Conservation (phyloP, 2,797 vertebrate species). For the Pipistrellus kuhlii region DNA sequence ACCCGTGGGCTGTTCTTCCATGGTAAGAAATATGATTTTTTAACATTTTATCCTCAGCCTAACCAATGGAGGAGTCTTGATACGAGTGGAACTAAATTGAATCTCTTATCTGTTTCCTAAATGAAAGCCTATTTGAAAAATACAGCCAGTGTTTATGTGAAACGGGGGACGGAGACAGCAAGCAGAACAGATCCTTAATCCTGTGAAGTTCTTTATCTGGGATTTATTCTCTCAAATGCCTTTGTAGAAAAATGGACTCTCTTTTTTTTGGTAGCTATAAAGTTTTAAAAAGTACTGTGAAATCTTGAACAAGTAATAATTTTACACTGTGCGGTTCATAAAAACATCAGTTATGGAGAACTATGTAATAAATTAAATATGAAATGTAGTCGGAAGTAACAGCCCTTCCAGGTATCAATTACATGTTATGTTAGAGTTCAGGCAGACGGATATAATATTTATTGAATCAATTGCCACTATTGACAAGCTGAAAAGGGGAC, state of each 20-base stretch:
- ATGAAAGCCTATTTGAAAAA: conserved; percentile 74
- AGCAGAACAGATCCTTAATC: conserved; percentile 75
- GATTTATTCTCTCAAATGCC: conserved; percentile 74
- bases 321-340: conserved; percentile 85
- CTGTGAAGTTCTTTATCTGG: conserved; percentile 73
- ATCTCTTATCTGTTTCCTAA: conserved; percentile 71
- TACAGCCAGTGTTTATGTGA: conserved; percentile 71
- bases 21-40: conserved; percentile 48
- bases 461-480: conserved; percentile 80
- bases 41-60: conserved; percentile 38
- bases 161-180: conserved; percentile 63
- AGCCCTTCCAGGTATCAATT: conserved; percentile 80
- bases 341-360: conserved; percentile 85
- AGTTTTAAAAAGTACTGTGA: conserved; percentile 76
- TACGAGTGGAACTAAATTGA: conserved; percentile 61
- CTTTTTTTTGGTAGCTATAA: conserved; percentile 63
- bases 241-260: conserved; percentile 59
- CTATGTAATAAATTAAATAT: conserved; percentile 87
- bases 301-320: conserved; percentile 88
- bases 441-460: conserved; percentile 83
- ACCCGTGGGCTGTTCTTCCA: neutral
- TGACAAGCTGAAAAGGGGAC: conserved; percentile 61
- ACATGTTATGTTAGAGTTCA: conserved; percentile 82
- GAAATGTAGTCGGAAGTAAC: conserved; percentile 84
- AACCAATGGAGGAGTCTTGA: conserved; percentile 32